Evolutionary conservation across 2,888 invertebrate genomes (phyloP).

Genomic region (Nomada lathburiana): DNA sequence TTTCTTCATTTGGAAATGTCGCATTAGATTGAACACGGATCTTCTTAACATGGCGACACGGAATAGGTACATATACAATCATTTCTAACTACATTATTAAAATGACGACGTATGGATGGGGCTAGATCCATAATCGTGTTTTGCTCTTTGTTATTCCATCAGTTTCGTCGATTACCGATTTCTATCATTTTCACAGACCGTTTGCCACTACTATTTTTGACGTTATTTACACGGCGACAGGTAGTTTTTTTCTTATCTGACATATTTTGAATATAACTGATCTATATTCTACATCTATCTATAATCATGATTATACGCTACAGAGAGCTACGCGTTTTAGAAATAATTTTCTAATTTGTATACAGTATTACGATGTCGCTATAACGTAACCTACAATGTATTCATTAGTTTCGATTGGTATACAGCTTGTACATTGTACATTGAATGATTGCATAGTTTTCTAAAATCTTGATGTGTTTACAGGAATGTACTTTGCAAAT

Average conservation of each 20-base stretch:
- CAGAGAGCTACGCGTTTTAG: background rate
- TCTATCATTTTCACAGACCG: background rate
- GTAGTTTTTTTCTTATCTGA: conserved; percentile 49
- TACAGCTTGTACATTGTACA: background rate
- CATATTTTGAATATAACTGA: conserved; percentile 24
- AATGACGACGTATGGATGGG: background rate
- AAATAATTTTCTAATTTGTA: conserved; percentile 37
- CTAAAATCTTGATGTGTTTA: conserved; percentile 3
- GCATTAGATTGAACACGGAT: conserved; percentile 44
- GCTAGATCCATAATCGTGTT: background rate
- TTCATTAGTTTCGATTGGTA: background rate
- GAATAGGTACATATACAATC: conserved; percentile 49
- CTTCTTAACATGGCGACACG: conserved; percentile 64
- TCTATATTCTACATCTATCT: background rate
- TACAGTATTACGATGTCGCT: background rate
- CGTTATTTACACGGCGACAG: conserved; percentile 43
- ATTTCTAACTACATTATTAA: conserved; percentile 6
- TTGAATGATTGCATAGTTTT: background rate
- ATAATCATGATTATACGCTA: background rate
- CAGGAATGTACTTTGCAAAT: conserved; percentile 36
- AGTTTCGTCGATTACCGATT: background rate
- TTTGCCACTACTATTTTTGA: background rate
- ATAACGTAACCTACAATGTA: conserved; percentile 27
- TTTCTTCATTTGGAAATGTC: conserved; percentile 28
- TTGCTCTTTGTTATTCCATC: background rate